A percentile compares a stretch with the other conserved stretches of the same genome.
Conservation (phyloP, 2,113 vertebrate species). For the Emydocephalus ijimae region DNA sequence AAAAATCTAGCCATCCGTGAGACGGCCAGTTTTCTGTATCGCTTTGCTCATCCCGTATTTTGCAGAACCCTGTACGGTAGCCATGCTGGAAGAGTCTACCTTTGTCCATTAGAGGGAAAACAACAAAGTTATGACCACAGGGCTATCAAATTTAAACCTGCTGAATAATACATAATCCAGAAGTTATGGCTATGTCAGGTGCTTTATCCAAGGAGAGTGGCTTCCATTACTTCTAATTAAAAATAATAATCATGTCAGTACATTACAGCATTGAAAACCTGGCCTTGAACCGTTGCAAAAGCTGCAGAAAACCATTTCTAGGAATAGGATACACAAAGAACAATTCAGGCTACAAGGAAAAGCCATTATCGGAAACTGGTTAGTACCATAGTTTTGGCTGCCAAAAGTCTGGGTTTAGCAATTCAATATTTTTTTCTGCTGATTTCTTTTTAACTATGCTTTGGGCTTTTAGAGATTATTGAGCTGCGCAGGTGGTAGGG, state of each 20-base stretch:
- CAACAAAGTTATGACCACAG: neutral
- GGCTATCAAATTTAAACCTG: neutral
- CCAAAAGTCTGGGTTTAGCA: too few species aligned
- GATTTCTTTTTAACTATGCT: neutral
- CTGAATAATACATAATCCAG: neutral
- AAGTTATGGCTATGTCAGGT: too few species aligned
- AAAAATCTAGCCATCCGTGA: neutral
- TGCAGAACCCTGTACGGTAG: neutral
- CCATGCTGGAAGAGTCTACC: too few species aligned
- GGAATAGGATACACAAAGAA: neutral
- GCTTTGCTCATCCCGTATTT: neutral
- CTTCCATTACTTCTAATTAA: neutral
- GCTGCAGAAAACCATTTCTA: neutral
- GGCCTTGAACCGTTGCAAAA: neutral
- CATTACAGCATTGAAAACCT: neutral
- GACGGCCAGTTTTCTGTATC: accelerated
- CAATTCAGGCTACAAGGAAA: neutral
- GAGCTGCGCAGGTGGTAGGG: too few species aligned
- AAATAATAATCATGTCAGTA: too few species aligned
- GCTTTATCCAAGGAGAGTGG: neutral
- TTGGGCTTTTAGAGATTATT: neutral
- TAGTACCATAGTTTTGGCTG: too few species aligned
- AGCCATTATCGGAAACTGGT: neutral
- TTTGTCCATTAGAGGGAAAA: neutral
- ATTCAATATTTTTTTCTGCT: neutral